Evolutionary conservation across 2,888 invertebrate species (phyloP).

Genomic region (Tachina lurida): DNA sequence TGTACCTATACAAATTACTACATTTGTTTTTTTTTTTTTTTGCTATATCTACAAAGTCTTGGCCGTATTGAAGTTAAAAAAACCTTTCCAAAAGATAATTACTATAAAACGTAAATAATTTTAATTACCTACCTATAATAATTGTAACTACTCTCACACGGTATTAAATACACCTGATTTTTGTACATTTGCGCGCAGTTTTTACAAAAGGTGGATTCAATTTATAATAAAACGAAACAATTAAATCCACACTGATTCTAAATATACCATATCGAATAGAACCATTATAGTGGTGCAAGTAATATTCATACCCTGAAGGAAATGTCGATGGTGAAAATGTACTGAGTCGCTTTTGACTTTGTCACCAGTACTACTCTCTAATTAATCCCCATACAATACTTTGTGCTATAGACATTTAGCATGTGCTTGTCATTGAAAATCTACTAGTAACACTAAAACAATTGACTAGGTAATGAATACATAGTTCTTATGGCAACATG

Average conservation of each 20-base stretch:
- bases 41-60: constrained; percentile 23
- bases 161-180: background rate
- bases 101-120: constrained; percentile 27
- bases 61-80: constrained; percentile 16
- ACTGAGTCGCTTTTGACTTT: too few species aligned
- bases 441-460: too few species aligned
- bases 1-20: background rate
- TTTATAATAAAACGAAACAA: background rate
- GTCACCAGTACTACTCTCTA: too few species aligned
- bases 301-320: background rate
- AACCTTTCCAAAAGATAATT: constrained; percentile 20
- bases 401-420: too few species aligned
- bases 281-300: background rate
- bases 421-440: too few species aligned
- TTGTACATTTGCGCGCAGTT: background rate
- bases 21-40: background rate
- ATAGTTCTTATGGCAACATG: too few species aligned
- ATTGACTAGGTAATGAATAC: too few species aligned
- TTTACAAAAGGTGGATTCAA: background rate
- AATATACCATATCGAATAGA: background rate
- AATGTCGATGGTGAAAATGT: too few species aligned
- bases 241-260: background rate
- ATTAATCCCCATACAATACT: too few species aligned
- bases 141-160: background rate
- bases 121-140: constrained; percentile 24